Conservation (phyloP, 2,113 vertebrate genomes). For the Progne subis region DNA sequence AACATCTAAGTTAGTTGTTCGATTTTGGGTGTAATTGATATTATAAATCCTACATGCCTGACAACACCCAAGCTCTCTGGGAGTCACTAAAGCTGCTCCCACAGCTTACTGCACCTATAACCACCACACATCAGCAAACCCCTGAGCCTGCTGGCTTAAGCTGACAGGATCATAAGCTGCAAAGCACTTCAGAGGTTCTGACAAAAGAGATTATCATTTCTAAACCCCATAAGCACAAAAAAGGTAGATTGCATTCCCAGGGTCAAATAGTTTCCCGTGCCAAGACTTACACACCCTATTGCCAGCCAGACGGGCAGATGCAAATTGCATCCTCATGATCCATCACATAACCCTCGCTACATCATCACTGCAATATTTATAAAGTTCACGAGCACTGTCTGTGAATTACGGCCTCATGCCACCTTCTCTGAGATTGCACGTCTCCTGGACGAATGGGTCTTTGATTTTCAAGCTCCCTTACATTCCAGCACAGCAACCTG, state of each 20-base stretch:
- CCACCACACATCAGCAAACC: background rate
- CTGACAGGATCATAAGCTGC: background rate
- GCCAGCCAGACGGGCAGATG: background rate
- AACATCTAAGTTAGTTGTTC: background rate
- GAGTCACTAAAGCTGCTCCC: background rate
- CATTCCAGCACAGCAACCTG: background rate
- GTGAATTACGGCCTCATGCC: background rate
- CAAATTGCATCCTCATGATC: background rate
- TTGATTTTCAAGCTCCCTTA: background rate
- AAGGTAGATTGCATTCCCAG: background rate
- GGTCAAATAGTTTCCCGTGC: background rate
- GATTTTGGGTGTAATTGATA: background rate
- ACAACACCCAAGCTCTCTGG: background rate
- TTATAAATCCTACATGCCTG: rapidly evolving
- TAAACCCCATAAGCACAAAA: background rate
- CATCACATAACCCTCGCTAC: background rate
- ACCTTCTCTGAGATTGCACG: background rate
- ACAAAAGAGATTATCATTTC: background rate
- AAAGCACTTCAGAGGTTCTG: conserved; percentile 9
- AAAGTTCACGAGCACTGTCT: background rate
- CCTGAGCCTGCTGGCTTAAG: background rate
- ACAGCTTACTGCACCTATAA: background rate
- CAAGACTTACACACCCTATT: background rate
- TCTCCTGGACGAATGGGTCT: background rate
- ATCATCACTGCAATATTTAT: background rate